phyloP scores from a whole-genome alignment of 2,113 vertebrate genomes.

The Clarias magur region DNA sequence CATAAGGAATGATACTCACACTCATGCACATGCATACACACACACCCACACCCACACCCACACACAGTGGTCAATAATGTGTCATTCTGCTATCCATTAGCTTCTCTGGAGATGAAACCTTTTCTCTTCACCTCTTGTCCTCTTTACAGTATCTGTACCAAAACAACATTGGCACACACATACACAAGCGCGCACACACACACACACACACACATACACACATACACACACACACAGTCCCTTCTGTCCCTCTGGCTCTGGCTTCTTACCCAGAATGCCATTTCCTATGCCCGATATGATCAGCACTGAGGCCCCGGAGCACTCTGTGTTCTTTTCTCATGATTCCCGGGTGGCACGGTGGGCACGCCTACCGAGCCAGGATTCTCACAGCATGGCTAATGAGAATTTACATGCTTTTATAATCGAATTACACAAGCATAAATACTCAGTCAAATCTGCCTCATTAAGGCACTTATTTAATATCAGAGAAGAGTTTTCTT shows the following conservation, averaged over 20 bases:
- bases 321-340: conserved; percentile 76
- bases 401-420: conserved; percentile 24
- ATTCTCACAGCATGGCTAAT: conserved; percentile 37
- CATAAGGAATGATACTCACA: not conserved
- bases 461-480: conserved; percentile 13
- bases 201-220: conserved; percentile 30
- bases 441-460: not conserved
- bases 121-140: conserved; percentile 45
- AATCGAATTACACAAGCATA: conserved; percentile 15
- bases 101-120: conserved; percentile 42
- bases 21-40: conserved; percentile 1
- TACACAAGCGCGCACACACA: conserved; percentile 41
- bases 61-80: conserved; percentile 22
- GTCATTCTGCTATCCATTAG: conserved; percentile 34
- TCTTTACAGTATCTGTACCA: conserved; percentile 31
- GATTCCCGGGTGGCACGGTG: conserved; percentile 71
- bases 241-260: conserved; percentile 38
- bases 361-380: conserved; percentile 50
- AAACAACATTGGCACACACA: conserved; percentile 40
- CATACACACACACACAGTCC: conserved; percentile 50
- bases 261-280: conserved; percentile 60
- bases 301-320: conserved; percentile 63
- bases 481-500: conserved; percentile 1
- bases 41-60: conserved; percentile 32
- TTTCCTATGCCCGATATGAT: conserved; percentile 76